Evolutionary conservation across 37 sponge, comb jelly and placozoan genomes (phyloP).

Genomic region (Cladorhizidae sp.): DNA sequence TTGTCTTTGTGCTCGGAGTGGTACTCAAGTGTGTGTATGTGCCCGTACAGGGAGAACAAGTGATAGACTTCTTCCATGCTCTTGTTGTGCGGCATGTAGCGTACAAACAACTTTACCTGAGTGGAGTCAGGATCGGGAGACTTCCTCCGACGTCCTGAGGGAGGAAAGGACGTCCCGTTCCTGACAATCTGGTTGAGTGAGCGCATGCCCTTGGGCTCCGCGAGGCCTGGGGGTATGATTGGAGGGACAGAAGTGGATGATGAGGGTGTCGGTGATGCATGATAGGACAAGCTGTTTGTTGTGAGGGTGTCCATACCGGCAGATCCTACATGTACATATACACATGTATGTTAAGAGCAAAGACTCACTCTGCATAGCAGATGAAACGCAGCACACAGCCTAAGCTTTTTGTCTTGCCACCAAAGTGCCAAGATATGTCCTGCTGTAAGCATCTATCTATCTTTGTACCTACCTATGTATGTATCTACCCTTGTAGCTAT

Average conservation of each 20-base stretch:
- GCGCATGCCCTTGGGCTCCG: not conserved
- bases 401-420: no score
- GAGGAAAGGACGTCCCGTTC: conserved; percentile 8
- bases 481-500: no score
- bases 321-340: no score
- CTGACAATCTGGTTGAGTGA: conserved; percentile 1
- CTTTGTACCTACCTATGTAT: no score
- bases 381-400: no score
- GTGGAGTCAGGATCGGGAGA: conserved; percentile 6
- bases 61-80: conserved; percentile 7
- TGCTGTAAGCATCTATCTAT: no score
- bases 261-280: not conserved
- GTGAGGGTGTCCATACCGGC: no score
- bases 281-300: no score
- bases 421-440: no score
- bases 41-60: not conserved
- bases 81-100: conserved; percentile 19
- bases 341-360: no score
- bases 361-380: no score
- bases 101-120: conserved; percentile 28
- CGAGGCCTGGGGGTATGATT: not conserved
- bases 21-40: not conserved
- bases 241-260: not conserved
- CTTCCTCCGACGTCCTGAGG: not conserved
- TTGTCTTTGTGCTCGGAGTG: not conserved